Base-by-base conservation (phyloP, 1,140 invertebrate species). In the Papilio polyxenes region DNA sequence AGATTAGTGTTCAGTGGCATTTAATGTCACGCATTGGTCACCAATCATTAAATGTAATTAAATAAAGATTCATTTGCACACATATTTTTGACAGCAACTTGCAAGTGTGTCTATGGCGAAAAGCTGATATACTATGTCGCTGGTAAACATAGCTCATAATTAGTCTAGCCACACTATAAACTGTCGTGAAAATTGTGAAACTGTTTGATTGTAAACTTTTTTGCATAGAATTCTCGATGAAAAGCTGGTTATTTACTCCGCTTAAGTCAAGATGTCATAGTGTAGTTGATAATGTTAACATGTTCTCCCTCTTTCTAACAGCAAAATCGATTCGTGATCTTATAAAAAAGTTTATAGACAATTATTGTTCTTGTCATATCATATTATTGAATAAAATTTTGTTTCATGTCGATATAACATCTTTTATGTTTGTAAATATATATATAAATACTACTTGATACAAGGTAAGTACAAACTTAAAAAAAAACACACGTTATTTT, bases 401-500 rank as follows among this genome's bases (percentile, higher is more conserved):
- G 31, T 13, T 10, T 13, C 9, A 31, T 65, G 23, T 11, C 11
- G 10, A 23, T 65, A 37, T 31, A 23, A 23, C 5, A 8, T 31
- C 1, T 65, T 65, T 31, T 31, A 31, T 65, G 20, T 31, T 65
- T 65, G 20, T 65, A 3, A 31, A 65, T 13, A 31, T 31, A 13
- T 8, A 65, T 23, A 31, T 10, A 4, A 20, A 13, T 20, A 75
- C 44, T 40, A 20, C 72, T 72, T 20, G 69, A 17, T 59, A 40
- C 51, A 9, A 51, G 62, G 9, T 8, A n/a, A 23, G n/a, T n/a
- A 65, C 23, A 10, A 31, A 17, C 9, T 31, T 31, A 65, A 37
- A 65, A 65, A 65, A 65, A 65, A 7, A 13, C 9, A 75, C 40
- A 75, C 17, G 74, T 49, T 17, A n/a, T 75, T 75, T 75, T 75